Conservation (phyloP, 2,888 invertebrate species). For the Serripes groenlandicus region DNA sequence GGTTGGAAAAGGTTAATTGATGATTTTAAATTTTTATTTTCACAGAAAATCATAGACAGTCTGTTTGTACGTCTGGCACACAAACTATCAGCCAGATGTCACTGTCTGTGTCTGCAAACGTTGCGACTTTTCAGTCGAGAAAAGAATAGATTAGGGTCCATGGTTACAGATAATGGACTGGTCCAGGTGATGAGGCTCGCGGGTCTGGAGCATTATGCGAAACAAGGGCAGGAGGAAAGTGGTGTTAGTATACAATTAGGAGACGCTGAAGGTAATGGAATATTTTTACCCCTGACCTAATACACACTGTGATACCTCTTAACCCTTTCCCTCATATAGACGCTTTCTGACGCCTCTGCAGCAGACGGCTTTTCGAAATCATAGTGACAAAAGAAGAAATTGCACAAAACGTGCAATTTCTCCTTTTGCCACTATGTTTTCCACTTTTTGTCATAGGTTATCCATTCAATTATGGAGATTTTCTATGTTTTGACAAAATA, state of each 20-base stretch:
- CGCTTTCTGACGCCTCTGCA: no score
- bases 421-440: no score
- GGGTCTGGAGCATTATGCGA: constrained; percentile 80
- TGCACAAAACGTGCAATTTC: no score
- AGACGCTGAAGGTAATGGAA: constrained; percentile 74
- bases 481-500: no score
- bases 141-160: constrained; percentile 80
- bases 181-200: constrained; percentile 80
- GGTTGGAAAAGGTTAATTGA: neutral
- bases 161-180: constrained; percentile 79
- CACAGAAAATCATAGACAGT: constrained; percentile 76
- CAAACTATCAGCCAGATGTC: constrained; percentile 70
- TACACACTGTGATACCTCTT: no score
- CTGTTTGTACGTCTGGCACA: constrained; percentile 71
- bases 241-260: constrained; percentile 78
- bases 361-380: no score
- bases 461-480: no score
- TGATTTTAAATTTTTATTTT: neutral
- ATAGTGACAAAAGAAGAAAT: no score
- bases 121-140: constrained; percentile 84
- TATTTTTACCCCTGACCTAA: no score
- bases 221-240: constrained; percentile 76
- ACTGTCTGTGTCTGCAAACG: constrained; percentile 79
- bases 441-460: no score
- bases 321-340: no score